Evolutionary conservation across 1,140 invertebrate species (phyloP).

Genomic region (Papilio xuthus): DNA sequence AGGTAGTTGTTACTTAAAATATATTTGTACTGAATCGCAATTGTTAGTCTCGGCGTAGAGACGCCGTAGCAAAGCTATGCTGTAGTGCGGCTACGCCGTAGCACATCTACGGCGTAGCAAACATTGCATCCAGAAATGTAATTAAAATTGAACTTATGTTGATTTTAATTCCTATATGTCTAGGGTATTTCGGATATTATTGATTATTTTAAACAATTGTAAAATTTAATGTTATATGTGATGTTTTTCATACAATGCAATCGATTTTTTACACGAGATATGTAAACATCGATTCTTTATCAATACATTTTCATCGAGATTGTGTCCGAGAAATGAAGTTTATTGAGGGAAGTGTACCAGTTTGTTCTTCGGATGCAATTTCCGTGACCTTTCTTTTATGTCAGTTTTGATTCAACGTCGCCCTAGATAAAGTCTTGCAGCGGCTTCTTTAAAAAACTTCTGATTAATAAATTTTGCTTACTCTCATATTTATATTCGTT

Average conservation of each 20-base stretch:
- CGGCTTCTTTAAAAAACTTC: not conserved
- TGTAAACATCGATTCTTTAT: not conserved
- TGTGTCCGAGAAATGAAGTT: slow-evolving; percentile 1
- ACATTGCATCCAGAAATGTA: not conserved
- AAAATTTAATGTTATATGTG: too few relatives aligned
- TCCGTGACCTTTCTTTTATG: slow-evolving; percentile 9
- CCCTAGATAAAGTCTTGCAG: not conserved
- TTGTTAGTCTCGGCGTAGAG: too few relatives aligned
- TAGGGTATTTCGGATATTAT: not conserved
- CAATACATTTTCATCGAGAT: not conserved
- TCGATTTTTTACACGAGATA: not conserved
- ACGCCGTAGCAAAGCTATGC: not conserved
- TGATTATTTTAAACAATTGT: not conserved
- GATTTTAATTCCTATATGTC: not conserved
- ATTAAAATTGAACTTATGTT: too few relatives aligned
- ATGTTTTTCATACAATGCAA: not conserved
- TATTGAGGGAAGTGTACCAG: slow-evolving; percentile 14
- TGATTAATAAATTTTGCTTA: not conserved
- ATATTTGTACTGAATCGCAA: not conserved
- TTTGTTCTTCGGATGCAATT: slow-evolving; percentile 20
- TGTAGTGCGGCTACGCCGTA: slow-evolving; percentile 3
- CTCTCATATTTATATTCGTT: not conserved
- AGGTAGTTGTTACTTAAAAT: not conserved
- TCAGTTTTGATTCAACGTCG: not conserved
- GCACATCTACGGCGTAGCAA: not conserved